A percentile compares a stretch with the other conserved stretches of the same genome.
These are phyloP conservation scores for Camarhynchus parvulus DNA, from an alignment of 2,113 vertebrate species.

Conservation along the genomic window DNA sequence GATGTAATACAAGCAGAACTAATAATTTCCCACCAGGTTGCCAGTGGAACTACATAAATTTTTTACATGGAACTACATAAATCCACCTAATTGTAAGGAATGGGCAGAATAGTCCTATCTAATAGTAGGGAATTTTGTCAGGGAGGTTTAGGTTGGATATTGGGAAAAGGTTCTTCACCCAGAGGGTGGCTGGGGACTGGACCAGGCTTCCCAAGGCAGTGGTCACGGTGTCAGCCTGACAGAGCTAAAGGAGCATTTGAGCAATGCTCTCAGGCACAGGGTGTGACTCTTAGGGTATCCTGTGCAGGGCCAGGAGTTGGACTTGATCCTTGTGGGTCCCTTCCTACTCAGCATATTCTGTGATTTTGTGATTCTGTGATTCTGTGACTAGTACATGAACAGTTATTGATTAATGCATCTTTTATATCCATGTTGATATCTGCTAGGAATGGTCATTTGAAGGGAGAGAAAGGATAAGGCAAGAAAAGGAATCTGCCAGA, in stretches of 20 bases:
- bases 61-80: background rate
- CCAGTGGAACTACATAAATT: background rate
- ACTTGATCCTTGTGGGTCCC: fast-evolving
- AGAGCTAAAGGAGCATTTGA: background rate
- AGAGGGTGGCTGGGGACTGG: background rate
- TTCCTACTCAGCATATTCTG: background rate
- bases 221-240: background rate
- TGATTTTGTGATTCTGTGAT: background rate
- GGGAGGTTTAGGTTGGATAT: background rate
- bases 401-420: background rate
- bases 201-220: no score
- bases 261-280: background rate
- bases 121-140: background rate
- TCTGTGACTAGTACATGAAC: background rate
- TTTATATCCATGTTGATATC: background rate
- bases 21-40: background rate
- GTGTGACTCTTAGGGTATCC: background rate
- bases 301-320: background rate
- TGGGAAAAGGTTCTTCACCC: background rate
- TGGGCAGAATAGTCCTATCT: background rate
- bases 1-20: background rate
- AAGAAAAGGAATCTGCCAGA: background rate
- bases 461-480: background rate
- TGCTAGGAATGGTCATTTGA: background rate
- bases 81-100: background rate